These are phyloP conservation scores for Spondyliosoma cantharus DNA, from an alignment of 2,797 vertebrate genomes.

Conservation along the genomic window DNA sequence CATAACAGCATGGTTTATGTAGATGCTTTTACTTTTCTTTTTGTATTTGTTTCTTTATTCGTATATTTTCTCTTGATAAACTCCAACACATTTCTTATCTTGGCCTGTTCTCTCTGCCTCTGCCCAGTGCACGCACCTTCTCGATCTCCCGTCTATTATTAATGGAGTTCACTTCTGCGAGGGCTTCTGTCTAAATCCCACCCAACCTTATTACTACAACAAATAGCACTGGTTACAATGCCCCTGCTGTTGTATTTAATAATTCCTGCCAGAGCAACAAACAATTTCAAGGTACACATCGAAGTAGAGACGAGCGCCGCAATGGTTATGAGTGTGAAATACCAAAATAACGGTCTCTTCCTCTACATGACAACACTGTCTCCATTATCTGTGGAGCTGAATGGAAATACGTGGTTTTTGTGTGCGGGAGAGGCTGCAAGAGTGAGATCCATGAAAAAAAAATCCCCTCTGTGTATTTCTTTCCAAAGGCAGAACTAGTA, in stretches of 20 bases:
- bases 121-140: constrained; percentile 15
- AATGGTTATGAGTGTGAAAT: constrained; percentile 52
- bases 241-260: constrained; percentile 42
- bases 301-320: constrained; percentile 35
- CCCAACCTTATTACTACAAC: constrained; percentile 18
- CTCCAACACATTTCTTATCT: not conserved
- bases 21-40: not conserved
- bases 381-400: constrained; percentile 12
- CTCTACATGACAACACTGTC: constrained; percentile 40
- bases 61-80: not conserved
- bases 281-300: constrained; percentile 43
- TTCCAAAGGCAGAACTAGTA: constrained; percentile 49
- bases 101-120: constrained; percentile 7
- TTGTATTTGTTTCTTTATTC: not conserved
- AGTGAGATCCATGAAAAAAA: constrained; percentile 30
- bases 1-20: not conserved
- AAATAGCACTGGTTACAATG: constrained; percentile 10
- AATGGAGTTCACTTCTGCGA: constrained; percentile 37
- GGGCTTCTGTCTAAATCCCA: constrained; percentile 29
- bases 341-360: constrained; percentile 28
- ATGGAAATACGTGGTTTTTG: constrained; percentile 32
- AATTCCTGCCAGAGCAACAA: constrained; percentile 32
- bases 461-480: constrained; percentile 32
- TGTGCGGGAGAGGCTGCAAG: not conserved
- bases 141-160: constrained; percentile 38